Evolutionary conservation across 2,113 vertebrate species (phyloP), one percentile per base, ranked within the genome.

Genomic region (Ptyas mucosa): DNA sequence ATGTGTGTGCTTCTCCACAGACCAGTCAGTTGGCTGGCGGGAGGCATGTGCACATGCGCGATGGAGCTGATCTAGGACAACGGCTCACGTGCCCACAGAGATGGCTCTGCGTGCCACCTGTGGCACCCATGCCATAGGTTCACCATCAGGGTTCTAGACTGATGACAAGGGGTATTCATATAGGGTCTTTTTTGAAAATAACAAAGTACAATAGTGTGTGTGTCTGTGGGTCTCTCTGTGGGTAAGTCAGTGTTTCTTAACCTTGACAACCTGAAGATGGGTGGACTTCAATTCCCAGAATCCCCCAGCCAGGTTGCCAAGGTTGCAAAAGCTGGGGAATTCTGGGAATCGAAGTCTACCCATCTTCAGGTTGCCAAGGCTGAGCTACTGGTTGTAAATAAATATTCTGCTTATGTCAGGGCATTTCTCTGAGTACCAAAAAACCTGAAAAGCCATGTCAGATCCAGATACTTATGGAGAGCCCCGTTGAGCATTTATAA

Each of bases 401-500:
- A 94, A 93, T 95, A 96, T 93, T 89, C 85, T 94, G 95, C 69
- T 94, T 95, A 89, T 55, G 93, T 90, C 94, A 94, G 95, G 93
- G 43, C 92, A 94, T 93, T 94, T 90, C 93, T 95, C 92, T 24
- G 1, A 87, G 93, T 93, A 91, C 86, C 46, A 57, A 93, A 46
- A 52, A 29, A n/a, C n/a, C 20, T 85, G 94, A 90, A 95, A 95
- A 96, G 92, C 58, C 58, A 61, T 93, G 91, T 94, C 96, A 96
- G 95, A 92, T 87, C 94, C 91, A 94, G 85, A 94, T 94, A 85
- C 53, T 91, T 93, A 93, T 95, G 93, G 91, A 91, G 93, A 96
- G 91, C 26, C 34, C 23, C 53, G 4, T 34, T 61, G 54, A 69
- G 93, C 90, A 94, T 43, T 95, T 96, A 81, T 20, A 94, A 95